Base-by-base conservation (phyloP, 2,888 invertebrate species). In the Nyleta sp. region DNA sequence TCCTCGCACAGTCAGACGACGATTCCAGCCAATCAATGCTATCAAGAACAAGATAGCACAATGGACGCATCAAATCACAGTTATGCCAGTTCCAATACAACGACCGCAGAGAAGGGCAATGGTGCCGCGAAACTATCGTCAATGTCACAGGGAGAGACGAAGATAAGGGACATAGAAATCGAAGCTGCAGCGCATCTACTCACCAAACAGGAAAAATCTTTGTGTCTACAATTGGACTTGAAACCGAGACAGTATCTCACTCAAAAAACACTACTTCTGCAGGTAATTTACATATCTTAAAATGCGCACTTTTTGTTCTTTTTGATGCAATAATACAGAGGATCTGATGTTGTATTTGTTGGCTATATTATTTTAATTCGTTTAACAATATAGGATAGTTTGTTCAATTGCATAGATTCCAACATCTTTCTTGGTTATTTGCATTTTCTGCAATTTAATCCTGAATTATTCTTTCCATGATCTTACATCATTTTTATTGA, bases 161-260 rank as follows among this genome's bases (percentile, higher is more conserved):
- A 88, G 62, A 84, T 83, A 53, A 85, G 87, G 52, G 86, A 89
- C 70, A 86, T 90, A 77, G 90, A 90, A 80, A 82, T 85, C 77
- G 90, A 90, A 80, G 87, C 89, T 73, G 90, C 90, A n/a, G 84
- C 88, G 28, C 88, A 91, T 84, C 85, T 91, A 59, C 85, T 91
- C 53, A 89, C 89, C 44, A 89, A 89, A 76, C 90, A 90, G 84
- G 91, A 91, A 86, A 91, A 90, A 80, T 85, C 85, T 31, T 84
- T 91, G 72, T 91, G 91, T 78, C 85, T 90, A 68, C 91, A 91
- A 78, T 93, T 97, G 87, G 95, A 96, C 88, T 92, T 98, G 88
- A 94, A 95, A 84, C 96, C 97, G 80, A 95, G 96, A 72, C 96
- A 96, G 91, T 98, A 97, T 92, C 94, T 96, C 84, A 96, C 97